phyloP scores from a whole-genome alignment of 2,797 vertebrate genomes.

The Naso thynnoides region DNA sequence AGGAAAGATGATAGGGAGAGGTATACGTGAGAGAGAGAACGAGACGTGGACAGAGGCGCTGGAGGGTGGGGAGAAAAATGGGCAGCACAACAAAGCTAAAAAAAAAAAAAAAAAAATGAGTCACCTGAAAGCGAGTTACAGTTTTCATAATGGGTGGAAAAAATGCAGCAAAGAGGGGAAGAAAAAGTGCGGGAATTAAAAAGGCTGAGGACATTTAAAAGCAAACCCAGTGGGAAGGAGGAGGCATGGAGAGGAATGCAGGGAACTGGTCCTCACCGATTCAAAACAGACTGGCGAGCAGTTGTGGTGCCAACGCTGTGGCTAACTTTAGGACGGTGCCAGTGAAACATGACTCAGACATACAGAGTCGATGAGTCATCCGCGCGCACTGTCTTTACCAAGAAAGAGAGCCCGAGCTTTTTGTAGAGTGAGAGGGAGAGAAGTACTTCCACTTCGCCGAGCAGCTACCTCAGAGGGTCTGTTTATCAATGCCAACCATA shows the following conservation, averaged over 20 bases:
- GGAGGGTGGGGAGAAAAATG: conserved; percentile 11
- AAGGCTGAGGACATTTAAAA: neutral
- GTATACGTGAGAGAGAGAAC: neutral
- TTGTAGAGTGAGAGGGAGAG: neutral
- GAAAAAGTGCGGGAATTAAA: neutral
- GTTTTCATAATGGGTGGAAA: conserved; percentile 22
- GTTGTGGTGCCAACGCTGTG: conserved; percentile 22
- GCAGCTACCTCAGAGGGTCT: conserved; percentile 31
- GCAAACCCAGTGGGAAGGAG: conserved; percentile 2
- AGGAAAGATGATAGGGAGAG: neutral
- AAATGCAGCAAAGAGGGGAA: neutral
- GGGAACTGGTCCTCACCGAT: conserved; percentile 24
- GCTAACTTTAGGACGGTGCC: conserved; percentile 45
- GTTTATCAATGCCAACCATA: conserved; percentile 48
- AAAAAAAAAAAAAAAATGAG: conserved; percentile 2
- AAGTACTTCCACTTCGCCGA: conserved; percentile 5
- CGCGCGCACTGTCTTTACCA: conserved; percentile 11
- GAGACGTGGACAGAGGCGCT: conserved; percentile 22
- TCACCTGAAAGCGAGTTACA: neutral
- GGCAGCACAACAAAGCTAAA: conserved; percentile 13
- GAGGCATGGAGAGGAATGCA: conserved; percentile 45
- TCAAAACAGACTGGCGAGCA: conserved; percentile 31
- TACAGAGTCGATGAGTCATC: conserved; percentile 59
- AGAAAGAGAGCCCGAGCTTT: conserved; percentile 16
- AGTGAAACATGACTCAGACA: conserved; percentile 60